Evolutionary conservation across 1,140 invertebrate genomes (phyloP).

Genomic region (Carcinoscorpius rotundicauda): DNA sequence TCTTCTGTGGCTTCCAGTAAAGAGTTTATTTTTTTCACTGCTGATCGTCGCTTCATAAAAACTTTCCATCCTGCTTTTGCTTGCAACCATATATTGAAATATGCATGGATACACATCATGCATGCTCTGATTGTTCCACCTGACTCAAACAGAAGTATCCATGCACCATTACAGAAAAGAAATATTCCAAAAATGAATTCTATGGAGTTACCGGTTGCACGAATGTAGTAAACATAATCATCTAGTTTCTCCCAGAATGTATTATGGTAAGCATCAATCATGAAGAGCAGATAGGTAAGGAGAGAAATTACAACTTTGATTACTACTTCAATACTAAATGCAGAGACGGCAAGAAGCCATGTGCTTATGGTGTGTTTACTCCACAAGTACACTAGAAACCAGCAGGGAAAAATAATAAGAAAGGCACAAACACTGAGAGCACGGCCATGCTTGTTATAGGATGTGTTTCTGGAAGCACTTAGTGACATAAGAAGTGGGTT

Average conservation of each 20-base stretch:
- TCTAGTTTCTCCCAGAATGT: constrained; percentile 88
- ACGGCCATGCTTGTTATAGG: constrained; percentile 58
- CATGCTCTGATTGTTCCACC: constrained; percentile 73
- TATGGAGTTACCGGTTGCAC: constrained; percentile 58
- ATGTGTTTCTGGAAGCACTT: constrained; percentile 74
- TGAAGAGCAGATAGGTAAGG: constrained; percentile 74
- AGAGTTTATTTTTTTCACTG: constrained; percentile 84
- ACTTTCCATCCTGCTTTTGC: constrained; percentile 81
- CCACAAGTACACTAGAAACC: constrained; percentile 66
- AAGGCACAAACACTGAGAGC: constrained; percentile 70
- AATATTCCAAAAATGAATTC: constrained; percentile 93
- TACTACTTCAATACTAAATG: constrained; percentile 70
- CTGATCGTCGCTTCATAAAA: constrained; percentile 81
- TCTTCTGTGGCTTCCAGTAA: constrained; percentile 65
- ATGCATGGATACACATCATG: constrained; percentile 92
- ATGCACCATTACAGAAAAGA: constrained; percentile 86
- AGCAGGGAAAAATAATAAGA: constrained; percentile 64
- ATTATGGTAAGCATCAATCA: constrained; percentile 72
- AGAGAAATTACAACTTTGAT: constrained; percentile 58
- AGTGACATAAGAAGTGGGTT: constrained; percentile 77
- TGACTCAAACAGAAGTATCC: constrained; percentile 83
- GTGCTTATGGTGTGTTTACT: constrained; percentile 67
- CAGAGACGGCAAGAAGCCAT: constrained; percentile 79
- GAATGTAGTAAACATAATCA: constrained; percentile 87
- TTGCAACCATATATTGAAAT: constrained; percentile 95